A percentile compares a stretch with the other conserved stretches of the same genome.
These are phyloP conservation scores for Netelia inedita DNA, from an alignment of 2,888 invertebrate species.

Conservation along the genomic window DNA sequence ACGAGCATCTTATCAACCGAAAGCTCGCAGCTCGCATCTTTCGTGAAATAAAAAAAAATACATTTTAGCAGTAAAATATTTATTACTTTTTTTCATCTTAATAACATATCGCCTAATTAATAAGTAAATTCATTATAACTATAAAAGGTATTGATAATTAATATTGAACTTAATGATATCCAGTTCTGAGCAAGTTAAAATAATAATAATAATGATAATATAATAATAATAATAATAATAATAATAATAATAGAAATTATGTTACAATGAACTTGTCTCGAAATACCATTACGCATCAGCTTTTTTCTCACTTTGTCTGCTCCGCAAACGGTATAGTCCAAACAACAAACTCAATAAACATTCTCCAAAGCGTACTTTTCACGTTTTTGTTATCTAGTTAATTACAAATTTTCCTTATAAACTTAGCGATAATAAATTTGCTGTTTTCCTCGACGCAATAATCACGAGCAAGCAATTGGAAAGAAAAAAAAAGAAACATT, in stretches of 20 bases:
- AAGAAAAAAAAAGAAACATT: background rate
- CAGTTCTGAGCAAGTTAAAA: constrained; percentile 81
- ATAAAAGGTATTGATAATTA: constrained; percentile 71
- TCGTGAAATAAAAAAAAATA: constrained; percentile 18
- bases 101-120: constrained; percentile 76
- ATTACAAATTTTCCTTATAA: constrained; percentile 59
- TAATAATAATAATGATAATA: constrained; percentile 74
- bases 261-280: constrained; percentile 72
- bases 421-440: constrained; percentile 42
- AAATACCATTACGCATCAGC: constrained; percentile 51
- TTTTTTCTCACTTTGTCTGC: constrained; percentile 36
- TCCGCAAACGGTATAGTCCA: constrained; percentile 50
- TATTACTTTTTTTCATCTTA: constrained; percentile 74
- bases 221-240: constrained; percentile 69
- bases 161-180: constrained; percentile 78
- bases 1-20: background rate
- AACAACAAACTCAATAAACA: constrained; percentile 65
- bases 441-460: constrained; percentile 50
- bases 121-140: constrained; percentile 69
- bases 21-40: background rate
- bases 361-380: constrained; percentile 50
- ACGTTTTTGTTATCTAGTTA: constrained; percentile 36
- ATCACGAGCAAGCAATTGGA: constrained; percentile 45
- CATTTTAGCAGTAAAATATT: constrained; percentile 78
- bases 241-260: constrained; percentile 72